Percentiles rank a stretch among this genome's conserved stretches.
These are phyloP conservation scores for Phalanger gymnotis DNA, from an alignment of 2,797 vertebrate species.

Conservation along the genomic window DNA sequence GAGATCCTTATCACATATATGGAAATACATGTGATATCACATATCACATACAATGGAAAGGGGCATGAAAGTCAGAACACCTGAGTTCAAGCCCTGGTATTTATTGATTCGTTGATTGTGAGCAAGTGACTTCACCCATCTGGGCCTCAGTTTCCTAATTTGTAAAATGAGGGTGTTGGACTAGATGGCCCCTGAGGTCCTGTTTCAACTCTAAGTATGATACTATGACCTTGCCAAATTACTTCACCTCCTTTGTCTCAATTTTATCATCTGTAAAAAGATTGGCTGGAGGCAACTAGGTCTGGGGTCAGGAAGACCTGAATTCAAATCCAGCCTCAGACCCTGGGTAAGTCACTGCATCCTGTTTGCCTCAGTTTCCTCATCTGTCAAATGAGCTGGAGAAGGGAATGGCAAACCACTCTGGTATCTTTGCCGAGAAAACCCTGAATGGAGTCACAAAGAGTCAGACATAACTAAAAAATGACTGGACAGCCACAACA, in stretches of 20 bases:
- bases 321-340: not conserved
- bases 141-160: not conserved
- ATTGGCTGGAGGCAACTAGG: not conserved
- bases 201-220: not conserved
- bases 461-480: not conserved
- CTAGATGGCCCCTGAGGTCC: not conserved
- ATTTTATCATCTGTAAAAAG: not conserved
- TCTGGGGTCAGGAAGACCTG: not conserved
- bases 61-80: not conserved
- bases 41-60: not conserved
- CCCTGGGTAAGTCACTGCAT: not conserved
- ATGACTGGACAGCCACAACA: not conserved
- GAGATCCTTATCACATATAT: not conserved
- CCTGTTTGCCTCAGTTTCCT: not conserved
- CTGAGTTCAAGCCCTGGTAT: not conserved
- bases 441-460: not conserved
- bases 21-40: no score
- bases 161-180: not conserved
- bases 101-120: not conserved
- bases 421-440: not conserved
- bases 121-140: not conserved
- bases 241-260: not conserved
- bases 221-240: not conserved
- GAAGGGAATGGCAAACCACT: not conserved
- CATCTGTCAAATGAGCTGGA: not conserved